A percentile compares a stretch with the other conserved stretches of the same genome.
Evolutionary conservation across 2,797 vertebrate genomes (phyloP).

Genomic region (Phalanger gymnotis): DNA sequence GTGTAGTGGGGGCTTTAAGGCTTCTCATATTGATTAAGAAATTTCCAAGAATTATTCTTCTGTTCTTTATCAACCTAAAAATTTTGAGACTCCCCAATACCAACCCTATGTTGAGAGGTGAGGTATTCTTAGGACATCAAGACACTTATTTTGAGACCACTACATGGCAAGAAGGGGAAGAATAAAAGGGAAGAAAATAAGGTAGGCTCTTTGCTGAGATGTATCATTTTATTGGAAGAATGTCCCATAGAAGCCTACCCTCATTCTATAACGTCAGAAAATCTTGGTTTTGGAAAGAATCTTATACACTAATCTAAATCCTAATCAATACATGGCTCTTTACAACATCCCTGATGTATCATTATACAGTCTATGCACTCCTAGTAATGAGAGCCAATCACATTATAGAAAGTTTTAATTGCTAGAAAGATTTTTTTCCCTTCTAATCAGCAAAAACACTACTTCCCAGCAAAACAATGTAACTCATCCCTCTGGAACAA

Average conservation of each 20-base stretch:
- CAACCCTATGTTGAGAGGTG: neutral
- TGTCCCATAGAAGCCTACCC: neutral
- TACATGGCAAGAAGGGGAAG: neutral
- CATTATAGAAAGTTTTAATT: neutral
- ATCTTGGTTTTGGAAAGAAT: neutral
- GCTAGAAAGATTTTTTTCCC: neutral
- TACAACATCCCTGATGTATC: neutral
- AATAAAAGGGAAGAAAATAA: neutral
- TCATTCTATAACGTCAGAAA: neutral
- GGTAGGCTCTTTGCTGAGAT: neutral
- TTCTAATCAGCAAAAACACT: neutral
- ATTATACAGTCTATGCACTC: neutral
- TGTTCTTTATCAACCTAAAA: neutral
- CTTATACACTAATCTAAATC: neutral
- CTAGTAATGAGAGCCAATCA: neutral
- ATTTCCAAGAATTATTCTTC: neutral
- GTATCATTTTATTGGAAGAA: neutral
- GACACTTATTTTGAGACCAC: neutral
- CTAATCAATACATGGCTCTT: neutral
- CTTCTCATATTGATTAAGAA: conserved; percentile 15
- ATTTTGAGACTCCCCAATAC: neutral
- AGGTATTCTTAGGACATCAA: neutral
- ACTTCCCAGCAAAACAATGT: neutral
- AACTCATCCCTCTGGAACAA: neutral
- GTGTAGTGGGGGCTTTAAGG: conserved; percentile 41